Evolutionary conservation across 2,888 invertebrate genomes (phyloP).

Genomic region (Aphelenchoides bicaudatus): DNA sequence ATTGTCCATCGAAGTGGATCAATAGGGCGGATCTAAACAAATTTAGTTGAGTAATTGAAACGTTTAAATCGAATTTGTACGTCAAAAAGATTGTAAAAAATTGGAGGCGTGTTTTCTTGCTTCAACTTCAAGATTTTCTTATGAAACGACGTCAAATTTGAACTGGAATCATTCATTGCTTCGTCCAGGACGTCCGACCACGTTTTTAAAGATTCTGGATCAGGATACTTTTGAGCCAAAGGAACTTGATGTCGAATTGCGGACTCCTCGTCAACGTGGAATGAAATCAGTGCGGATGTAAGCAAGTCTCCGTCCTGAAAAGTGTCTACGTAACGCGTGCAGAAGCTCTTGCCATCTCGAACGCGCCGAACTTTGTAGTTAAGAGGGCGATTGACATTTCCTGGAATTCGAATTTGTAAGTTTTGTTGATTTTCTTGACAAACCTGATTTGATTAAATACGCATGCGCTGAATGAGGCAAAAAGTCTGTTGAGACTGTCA

Average conservation of each 20-base stretch:
- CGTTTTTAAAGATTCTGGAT: conserved; percentile 52
- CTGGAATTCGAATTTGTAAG: too few relatives aligned
- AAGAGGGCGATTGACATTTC: conserved; percentile 49
- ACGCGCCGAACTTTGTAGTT: conserved; percentile 61
- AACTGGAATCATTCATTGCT: conserved; percentile 17
- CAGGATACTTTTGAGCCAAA: conserved; percentile 59
- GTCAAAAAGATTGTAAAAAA: conserved; percentile 11
- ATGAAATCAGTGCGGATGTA: conserved; percentile 43
- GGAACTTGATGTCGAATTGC: conserved; percentile 53
- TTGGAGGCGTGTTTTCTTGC: neutral
- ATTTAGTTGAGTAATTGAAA: neutral
- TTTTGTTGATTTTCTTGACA: neutral
- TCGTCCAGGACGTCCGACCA: conserved; percentile 25
- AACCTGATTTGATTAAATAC: conserved; percentile 62
- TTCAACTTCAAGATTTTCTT: conserved; percentile 12
- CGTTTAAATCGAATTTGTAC: neutral
- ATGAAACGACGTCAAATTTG: conserved; percentile 14
- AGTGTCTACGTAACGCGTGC: conserved; percentile 60
- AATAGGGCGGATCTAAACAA: conserved; percentile 11
- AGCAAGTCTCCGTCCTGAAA: conserved; percentile 60
- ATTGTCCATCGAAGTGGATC: conserved; percentile 17
- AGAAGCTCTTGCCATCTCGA: conserved; percentile 61
- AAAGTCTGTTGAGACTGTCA: conserved; percentile 56
- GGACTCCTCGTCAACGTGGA: conserved; percentile 32
- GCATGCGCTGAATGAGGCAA: conserved; percentile 61